Base-by-base conservation (phyloP, 2,113 vertebrate genomes). In the Nothocercus julius region DNA sequence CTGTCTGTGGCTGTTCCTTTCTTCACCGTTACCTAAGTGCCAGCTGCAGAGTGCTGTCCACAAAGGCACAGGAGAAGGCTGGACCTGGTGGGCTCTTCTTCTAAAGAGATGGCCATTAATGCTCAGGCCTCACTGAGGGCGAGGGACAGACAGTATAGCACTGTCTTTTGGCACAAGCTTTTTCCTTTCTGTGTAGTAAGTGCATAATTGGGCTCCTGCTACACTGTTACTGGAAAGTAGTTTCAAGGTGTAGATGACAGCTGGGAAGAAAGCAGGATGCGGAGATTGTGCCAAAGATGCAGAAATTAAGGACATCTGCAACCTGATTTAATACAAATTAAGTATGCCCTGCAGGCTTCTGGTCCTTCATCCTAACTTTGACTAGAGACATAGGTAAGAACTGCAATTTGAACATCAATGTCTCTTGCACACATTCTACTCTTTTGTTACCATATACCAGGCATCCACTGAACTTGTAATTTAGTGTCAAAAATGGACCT, bases 161-260 rank as follows among this genome's bases (percentile, higher is more conserved):
- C 10, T 49, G 27, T 66, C 21, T 70, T 25, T 36, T 5, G 61
- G 1, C 3, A 36, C 5, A 38, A 9, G 2, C 2, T 19, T 42
- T 42, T 67, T 44, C 22, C 62, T 62, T 53, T 51, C 20, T 24
- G 11, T n/a, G 5, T 27, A 40, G 1, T 67, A 34, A 54, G 21
- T 79, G 30, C 11, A 17, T 78, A 79, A 13, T n/a, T 79, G 20
- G 9, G 4, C 6, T 82, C 11, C 58, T 85, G 19, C 27, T 85
- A 45, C 6, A 27, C 16, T 70, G 18, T 4, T 24, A 30, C 3
- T 47, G 11, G 36, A 49, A 85, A 67, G 14, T 16, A 67, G 27
- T 87, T 95, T 75, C 59, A 32, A 92, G n/a, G 16, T 76, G 13
- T 62, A 40, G 84, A 76, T 70, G 30, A 67, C 27, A 77, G 78